These are phyloP conservation scores for Palloptera scutellata DNA, from an alignment of 2,888 invertebrate genomes.

Conservation along the genomic window DNA sequence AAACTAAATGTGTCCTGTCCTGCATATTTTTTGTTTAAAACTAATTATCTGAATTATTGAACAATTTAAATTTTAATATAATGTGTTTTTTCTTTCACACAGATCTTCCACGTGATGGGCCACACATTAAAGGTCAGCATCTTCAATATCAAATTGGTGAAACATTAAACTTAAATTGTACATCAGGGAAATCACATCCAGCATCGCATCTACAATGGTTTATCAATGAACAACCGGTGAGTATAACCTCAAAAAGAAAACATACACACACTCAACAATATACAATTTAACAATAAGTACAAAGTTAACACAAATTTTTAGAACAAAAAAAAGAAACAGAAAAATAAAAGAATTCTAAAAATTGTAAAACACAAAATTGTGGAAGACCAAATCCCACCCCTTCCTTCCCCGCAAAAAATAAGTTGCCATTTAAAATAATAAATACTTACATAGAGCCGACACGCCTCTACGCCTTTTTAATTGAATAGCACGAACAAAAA, in stretches of 20 bases:
- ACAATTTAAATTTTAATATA: not conserved
- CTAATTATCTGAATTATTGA: not conserved
- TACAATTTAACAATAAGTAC: not conserved
- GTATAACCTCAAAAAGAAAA: constrained; percentile 45
- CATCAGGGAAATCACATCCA: constrained; percentile 79
- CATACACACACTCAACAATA: not conserved
- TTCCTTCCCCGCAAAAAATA: too few species aligned
- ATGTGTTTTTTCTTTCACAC: constrained; percentile 24
- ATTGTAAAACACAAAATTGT: too few species aligned
- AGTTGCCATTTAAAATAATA: too few species aligned
- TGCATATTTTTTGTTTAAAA: not conserved
- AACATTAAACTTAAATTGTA: constrained; percentile 77
- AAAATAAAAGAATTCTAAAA: not conserved
- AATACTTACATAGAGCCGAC: too few species aligned
- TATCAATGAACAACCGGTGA: constrained; percentile 79
- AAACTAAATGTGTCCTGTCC: too few species aligned
- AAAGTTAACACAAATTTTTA: not conserved
- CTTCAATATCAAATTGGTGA: constrained; percentile 79
- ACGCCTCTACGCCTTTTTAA: too few species aligned
- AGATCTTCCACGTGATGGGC: constrained; percentile 78
- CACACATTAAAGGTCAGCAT: constrained; percentile 77
- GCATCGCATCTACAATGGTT: constrained; percentile 80
- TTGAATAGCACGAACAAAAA: too few species aligned
- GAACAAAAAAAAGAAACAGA: not conserved
- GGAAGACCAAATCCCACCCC: too few species aligned